Percentiles rank a stretch among this genome's conserved stretches.
Evolutionary conservation across 1,140 invertebrate genomes (phyloP).

Genomic region (Dysdera silvatica): DNA sequence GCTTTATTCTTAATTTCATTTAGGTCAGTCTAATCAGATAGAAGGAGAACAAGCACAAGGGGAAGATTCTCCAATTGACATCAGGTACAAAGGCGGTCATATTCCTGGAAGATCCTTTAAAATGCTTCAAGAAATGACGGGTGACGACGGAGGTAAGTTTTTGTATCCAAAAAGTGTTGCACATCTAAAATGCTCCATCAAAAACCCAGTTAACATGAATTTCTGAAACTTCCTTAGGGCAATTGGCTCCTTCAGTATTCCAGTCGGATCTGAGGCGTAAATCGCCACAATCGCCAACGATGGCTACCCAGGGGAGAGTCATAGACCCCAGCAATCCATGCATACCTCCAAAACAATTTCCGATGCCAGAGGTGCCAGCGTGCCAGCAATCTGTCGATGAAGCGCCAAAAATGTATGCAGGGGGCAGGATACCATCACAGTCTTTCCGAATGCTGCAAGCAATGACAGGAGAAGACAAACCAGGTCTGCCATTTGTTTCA

Average conservation of each 20-base stretch:
- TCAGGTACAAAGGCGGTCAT: slow-evolving; percentile 69
- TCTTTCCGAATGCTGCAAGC: slow-evolving; percentile 76
- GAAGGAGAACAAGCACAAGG: not conserved
- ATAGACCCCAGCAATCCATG: too few species aligned
- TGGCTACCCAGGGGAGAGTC: too few species aligned
- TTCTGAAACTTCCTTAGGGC: not conserved
- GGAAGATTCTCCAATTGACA: slow-evolving; percentile 20
- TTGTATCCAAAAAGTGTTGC: not conserved
- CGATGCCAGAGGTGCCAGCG: slow-evolving; percentile 32
- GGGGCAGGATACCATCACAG: slow-evolving; percentile 72
- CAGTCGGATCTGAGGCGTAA: too few species aligned
- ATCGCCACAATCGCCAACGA: slow-evolving; percentile 1
- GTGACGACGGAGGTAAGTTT: slow-evolving; percentile 37
- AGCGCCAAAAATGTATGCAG: slow-evolving; percentile 69
- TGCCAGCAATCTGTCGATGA: slow-evolving; percentile 47
- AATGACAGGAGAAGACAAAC: slow-evolving; percentile 53
- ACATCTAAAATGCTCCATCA: not conserved
- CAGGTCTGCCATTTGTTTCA: slow-evolving; percentile 3
- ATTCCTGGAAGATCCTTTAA: slow-evolving; percentile 79
- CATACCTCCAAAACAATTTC: slow-evolving; percentile 18
- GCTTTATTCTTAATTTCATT: too few species aligned
- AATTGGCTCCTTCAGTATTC: slow-evolving; percentile 11
- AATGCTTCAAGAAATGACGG: slow-evolving; percentile 73
- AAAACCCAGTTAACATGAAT: too few species aligned
- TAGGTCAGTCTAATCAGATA: too few species aligned